Base-by-base conservation (phyloP, 2,797 vertebrate species). In the Etheostoma nigrum region DNA sequence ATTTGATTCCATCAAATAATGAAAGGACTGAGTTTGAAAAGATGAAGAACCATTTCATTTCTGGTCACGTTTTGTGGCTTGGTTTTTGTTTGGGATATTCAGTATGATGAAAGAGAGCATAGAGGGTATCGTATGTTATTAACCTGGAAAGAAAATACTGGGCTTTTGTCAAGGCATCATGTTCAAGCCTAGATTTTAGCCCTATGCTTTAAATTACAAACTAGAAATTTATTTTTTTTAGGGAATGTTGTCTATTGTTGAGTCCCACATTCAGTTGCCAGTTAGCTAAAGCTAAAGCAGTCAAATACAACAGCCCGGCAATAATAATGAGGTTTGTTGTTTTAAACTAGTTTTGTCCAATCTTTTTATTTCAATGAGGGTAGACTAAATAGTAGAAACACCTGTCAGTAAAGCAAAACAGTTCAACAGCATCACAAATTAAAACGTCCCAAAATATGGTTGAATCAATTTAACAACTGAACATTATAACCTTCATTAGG, bases 71-170 rank as follows among this genome's bases (percentile, higher is more conserved):
- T 59, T 25, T 16, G 13, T 44, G 15, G 9, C 3, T 12, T 15
- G 33, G 0, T 18, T 64, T 48, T 19, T 27, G 49, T 21, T 16
- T 42, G 27, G 6, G 13, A 48, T 4, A 16, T 60, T 6, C 42
- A 6, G 33, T 23, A 1, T 33, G 72, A 44, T 42, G 16, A 21
- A 49, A 1, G 10, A 16, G 40, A 36, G 0, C 0, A 19, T 14
- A 9, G 19, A 60, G 40, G 6, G 2, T 18, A 42, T 33, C 13
- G 33, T 19, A 0, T 0, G 1, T 21, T 11, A 1, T 47, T 12
- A 14, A 14, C 14, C 25, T 33, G 18, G 27, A 30, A 5, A 40
- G 25, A 12, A 36, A 21, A 40, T 11, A 18, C 12, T 13, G 12
- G 12, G 8, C 25, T 69, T 58, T 54, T 21, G 15, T 49, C 4